Base-by-base conservation (phyloP, 2,797 vertebrate genomes). In the Spinus olivaceus region DNA sequence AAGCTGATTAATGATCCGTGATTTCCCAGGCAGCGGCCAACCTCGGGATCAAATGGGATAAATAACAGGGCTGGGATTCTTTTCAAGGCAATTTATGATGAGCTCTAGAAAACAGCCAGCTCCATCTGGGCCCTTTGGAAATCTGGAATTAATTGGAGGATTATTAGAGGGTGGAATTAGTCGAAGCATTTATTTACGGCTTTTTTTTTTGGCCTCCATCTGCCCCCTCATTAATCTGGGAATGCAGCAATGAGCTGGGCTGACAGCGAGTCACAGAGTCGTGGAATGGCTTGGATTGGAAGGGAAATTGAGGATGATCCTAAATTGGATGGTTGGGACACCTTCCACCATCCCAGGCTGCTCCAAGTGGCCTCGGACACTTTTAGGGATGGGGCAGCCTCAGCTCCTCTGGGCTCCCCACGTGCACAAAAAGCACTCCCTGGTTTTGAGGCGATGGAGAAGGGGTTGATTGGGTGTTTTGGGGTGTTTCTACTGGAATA, bases 91-190 rank as follows among this genome's bases (percentile, higher is more conserved):
- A 28, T 24, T 14, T 22, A 17, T 50, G 39, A 8, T 0, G 3
- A 67, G 61, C 64, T 69, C 71, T 23, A 24, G 74, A 33, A 84
- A 85, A 4, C 78, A 84, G 79, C 71, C 79, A 5, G 41, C 79
- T 94, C 87, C 94, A 86, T 60, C 49, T 94, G 74, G 63, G 28
- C 5, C 37, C 84, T 91, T 85, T 21, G 82, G 94, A 76, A 88
- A 88, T 76, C 32, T 47, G 64, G 93, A 39, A 67, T 49, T 72
- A 74, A 81, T 87, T 79, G 72, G 46, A 69, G 85, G 79, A 27
- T 91, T 74, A 67, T 79, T 89, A 51, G 30, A 69, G 71, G 80
- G 30, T 37, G 21, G 67, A 87, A 86, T 89, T 79, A 91, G 53
- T 51, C 64, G 33, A 76, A 69, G 65, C 14, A 3, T 35, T 89